A percentile compares a stretch with the other conserved stretches of the same genome.
These are phyloP conservation scores for Epizoanthus illoricatus DNA, from an alignment of 92 coral and sea anemone genomes.

Conservation along the genomic window DNA sequence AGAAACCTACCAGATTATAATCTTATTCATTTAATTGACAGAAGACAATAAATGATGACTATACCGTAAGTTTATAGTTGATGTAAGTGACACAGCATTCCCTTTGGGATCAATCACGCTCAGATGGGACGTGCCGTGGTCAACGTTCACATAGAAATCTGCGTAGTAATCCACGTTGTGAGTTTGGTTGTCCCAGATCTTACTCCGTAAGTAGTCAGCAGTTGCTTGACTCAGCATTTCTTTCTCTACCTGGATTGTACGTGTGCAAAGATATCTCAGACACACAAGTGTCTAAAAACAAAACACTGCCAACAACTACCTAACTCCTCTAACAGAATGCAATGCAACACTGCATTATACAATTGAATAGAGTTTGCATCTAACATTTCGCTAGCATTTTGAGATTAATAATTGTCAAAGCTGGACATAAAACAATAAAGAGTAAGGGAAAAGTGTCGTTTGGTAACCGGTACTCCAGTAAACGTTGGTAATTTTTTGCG, in stretches of 20 bases:
- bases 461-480: too few species aligned
- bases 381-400: too few species aligned
- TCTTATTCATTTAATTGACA: not conserved
- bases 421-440: too few species aligned
- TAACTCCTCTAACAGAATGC: too few species aligned
- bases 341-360: too few species aligned
- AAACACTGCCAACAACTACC: too few species aligned
- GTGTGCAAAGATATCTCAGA: not conserved
- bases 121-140: conserved; percentile 78
- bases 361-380: too few species aligned
- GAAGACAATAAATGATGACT: not conserved
- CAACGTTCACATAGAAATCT: conserved; percentile 48
- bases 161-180: conserved; percentile 65
- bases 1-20: not conserved
- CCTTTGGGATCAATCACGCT: conserved; percentile 71
- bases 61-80: conserved; percentile 64
- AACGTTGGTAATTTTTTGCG: too few species aligned
- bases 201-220: conserved; percentile 62
- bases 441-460: too few species aligned
- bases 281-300: not conserved
- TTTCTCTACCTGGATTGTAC: conserved; percentile 40
- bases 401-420: too few species aligned
- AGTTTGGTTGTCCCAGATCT: conserved; percentile 68
- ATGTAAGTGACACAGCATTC: conserved; percentile 84
- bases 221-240: conserved; percentile 46